Conservation (phyloP, 1,140 invertebrate genomes). For the Drosophila murphyi region DNA sequence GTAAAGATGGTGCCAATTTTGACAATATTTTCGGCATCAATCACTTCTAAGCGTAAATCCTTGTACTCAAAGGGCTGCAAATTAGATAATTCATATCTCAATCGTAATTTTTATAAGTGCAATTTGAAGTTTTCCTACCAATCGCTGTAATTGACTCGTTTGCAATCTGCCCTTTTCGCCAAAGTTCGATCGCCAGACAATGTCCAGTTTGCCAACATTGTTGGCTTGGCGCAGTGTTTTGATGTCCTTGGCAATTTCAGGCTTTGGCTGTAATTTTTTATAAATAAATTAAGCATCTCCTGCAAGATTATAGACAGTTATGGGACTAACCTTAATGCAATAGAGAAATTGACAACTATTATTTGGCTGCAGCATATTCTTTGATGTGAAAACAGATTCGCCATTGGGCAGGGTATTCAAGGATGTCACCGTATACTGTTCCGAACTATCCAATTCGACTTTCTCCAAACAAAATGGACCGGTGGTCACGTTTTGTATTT, state of each 20-base stretch:
- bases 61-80: constrained; percentile 93
- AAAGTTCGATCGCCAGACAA: constrained; percentile 97
- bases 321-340: constrained; percentile 87
- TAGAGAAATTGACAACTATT: constrained; percentile 97
- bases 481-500: constrained; percentile 85
- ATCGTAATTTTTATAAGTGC: not conserved
- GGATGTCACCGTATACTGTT: constrained; percentile 91
- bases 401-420: constrained; percentile 88
- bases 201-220: constrained; percentile 98
- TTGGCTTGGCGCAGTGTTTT: constrained; percentile 92
- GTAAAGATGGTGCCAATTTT: constrained; percentile 92
- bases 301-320: not conserved
- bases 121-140: constrained; percentile 86
- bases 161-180: constrained; percentile 97
- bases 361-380: constrained; percentile 92
- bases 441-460: constrained; percentile 93
- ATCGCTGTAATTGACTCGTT: constrained; percentile 96
- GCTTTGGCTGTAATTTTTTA: constrained; percentile 86
- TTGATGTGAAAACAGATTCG: constrained; percentile 92
- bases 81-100: constrained; percentile 46
- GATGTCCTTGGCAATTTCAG: constrained; percentile 89
- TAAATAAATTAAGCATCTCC: not conserved
- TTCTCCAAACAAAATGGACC: constrained; percentile 77
- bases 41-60: constrained; percentile 93
- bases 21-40: constrained; percentile 92